Evolutionary conservation across 2,797 vertebrate species (phyloP).

Genomic region (Chelonia mydas): DNA sequence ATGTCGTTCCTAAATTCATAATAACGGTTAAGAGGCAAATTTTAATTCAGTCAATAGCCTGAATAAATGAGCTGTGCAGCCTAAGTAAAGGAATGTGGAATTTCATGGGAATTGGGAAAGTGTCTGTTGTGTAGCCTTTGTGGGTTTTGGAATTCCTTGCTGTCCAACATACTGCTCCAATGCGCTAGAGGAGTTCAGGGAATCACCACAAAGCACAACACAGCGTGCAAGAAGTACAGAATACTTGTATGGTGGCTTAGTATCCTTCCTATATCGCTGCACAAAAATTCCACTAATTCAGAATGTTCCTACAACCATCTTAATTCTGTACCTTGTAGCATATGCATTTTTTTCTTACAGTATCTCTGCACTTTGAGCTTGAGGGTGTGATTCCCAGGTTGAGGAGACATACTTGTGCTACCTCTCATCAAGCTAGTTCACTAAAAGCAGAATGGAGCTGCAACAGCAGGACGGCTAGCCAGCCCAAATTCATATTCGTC

Average conservation of each 20-base stretch:
- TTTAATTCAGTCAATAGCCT: neutral
- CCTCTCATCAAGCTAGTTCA: too few relatives aligned
- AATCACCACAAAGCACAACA: too few relatives aligned
- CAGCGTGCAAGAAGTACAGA: too few relatives aligned
- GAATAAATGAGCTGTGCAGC: neutral
- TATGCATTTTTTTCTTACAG: neutral
- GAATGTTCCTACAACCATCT: neutral
- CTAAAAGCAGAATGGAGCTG: too few relatives aligned
- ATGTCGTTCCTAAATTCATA: neutral
- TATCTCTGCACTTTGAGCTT: too few relatives aligned
- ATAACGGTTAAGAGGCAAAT: neutral
- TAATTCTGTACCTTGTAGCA: too few relatives aligned
- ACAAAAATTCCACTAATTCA: neutral
- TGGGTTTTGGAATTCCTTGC: neutral
- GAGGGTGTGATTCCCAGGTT: too few relatives aligned
- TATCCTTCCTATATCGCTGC: neutral
- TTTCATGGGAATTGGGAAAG: neutral
- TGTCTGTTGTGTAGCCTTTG: neutral
- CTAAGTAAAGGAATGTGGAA: neutral
- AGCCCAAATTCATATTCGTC: too few relatives aligned
- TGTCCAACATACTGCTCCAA: neutral
- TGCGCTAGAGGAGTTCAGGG: too few relatives aligned
- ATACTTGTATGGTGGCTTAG: neutral
- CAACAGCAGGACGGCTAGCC: too few relatives aligned
- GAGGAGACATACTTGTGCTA: too few relatives aligned